Conservation (phyloP, 2,113 vertebrate species). For the Podocnemis expansa region DNA sequence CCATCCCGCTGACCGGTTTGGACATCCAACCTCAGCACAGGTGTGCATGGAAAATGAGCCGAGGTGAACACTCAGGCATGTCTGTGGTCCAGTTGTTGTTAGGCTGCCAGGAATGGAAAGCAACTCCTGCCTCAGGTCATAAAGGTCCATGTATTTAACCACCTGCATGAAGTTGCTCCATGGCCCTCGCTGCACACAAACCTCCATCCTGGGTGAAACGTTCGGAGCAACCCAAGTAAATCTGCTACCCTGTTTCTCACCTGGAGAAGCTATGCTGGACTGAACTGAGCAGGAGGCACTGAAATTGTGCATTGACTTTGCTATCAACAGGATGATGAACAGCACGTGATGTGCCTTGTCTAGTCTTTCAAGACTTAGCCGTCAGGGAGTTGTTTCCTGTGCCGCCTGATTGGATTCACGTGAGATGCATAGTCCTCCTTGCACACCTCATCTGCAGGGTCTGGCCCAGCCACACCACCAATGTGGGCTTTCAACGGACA, state of each 20-base stretch:
- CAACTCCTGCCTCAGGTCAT: background rate
- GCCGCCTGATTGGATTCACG: background rate
- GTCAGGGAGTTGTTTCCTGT: background rate
- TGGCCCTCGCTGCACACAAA: background rate
- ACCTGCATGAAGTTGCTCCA: background rate
- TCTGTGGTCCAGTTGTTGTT: background rate
- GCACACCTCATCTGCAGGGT: too few species aligned
- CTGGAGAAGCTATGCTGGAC: background rate
- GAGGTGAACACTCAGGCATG: background rate
- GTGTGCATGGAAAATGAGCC: background rate
- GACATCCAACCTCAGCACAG: background rate
- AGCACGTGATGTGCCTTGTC: background rate
- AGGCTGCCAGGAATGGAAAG: background rate
- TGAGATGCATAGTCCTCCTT: background rate
- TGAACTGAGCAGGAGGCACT: background rate
- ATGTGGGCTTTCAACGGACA: background rate
- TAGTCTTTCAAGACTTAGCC: too few species aligned
- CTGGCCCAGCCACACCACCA: background rate
- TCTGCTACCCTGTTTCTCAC: background rate
- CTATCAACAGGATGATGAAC: too few species aligned
- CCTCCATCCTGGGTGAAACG: background rate
- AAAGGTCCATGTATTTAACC: background rate
- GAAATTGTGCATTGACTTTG: background rate
- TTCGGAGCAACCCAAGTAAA: background rate
- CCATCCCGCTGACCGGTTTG: background rate